Evolutionary conservation across 2,888 invertebrate genomes (phyloP), one percentile per base, ranked within the genome.

Genomic region (Xestia ashworthii): DNA sequence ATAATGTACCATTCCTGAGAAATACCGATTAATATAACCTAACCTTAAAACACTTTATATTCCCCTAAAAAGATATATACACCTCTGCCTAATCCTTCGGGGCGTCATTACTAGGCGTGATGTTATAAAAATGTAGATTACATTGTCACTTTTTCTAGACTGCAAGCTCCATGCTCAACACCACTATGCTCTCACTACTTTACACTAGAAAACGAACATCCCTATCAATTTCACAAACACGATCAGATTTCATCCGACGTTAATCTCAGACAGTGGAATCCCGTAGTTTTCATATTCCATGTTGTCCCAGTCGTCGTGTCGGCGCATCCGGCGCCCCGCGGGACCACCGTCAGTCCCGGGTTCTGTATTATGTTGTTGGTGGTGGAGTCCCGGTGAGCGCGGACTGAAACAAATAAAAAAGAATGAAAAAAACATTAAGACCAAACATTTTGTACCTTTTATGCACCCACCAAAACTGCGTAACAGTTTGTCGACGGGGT

Each of bases 261-360:
- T 66, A 77, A 75, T 81, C 71, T 83, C 69, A 64, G 86, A 71
- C 76, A 83, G 60, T 64, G n/a, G 67, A 78, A 80, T 76, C 53
- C 22, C 58, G 62, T 73, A 88, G 82, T 80, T 86, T 87, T 84
- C 82, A 87, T 86, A 88, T 88, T 87, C 86, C 71, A 86, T 84
- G 88, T 79, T 69, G 71, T 80, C 70, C 78, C 78, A 71, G 76
- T 60, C 65, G 68, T 76, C 76, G 71, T 82, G 87, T 86, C 76
- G 68, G 64, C 78, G 71, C 88, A 88, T 88, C 87, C 84, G 88
- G 81, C 38, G 81, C 76, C 77, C 62, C 80, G 25, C 48, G 87
- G 74, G 87, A 84, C 65, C 69, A 64, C 53, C 71, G 72, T 79
- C 74, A 76, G 67, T 73, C 75, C 62, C 74, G 65, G 68, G 41